These are phyloP conservation scores for Acropora yongei DNA, from an alignment of 64 coral and sea anemone species.

Conservation along the genomic window DNA sequence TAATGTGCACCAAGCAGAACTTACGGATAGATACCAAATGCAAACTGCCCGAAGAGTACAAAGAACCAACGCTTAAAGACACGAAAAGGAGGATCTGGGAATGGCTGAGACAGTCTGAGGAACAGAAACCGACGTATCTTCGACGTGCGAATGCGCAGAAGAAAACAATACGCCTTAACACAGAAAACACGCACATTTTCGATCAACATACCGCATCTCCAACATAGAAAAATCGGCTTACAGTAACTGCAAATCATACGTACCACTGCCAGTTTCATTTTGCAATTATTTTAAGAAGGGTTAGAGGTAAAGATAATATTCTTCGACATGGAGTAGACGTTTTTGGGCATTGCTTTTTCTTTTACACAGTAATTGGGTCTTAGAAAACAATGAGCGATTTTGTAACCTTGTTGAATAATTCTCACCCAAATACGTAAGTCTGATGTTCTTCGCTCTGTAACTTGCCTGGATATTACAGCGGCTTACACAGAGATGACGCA, in stretches of 20 bases:
- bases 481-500: too few species aligned
- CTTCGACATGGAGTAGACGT: too few species aligned
- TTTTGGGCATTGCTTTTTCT: too few species aligned
- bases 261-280: too few species aligned
- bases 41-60: slow-evolving; percentile 67
- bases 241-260: not conserved
- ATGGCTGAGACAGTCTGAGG: slow-evolving; percentile 56
- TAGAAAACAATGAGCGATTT: too few species aligned
- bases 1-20: slow-evolving; percentile 37
- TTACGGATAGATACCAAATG: slow-evolving; percentile 58
- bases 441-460: too few species aligned
- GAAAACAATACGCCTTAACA: not conserved
- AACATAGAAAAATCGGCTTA: not conserved
- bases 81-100: slow-evolving; percentile 67
- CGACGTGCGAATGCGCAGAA: slow-evolving; percentile 9
- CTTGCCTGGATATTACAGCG: too few species aligned
- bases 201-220: not conserved
- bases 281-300: too few species aligned
- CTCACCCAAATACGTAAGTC: too few species aligned
- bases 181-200: not conserved
- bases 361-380: too few species aligned
- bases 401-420: too few species aligned
- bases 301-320: too few species aligned
- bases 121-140: slow-evolving; percentile 26
- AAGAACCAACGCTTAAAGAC: slow-evolving; percentile 49